A percentile compares a stretch with the other conserved stretches of the same genome.
Conservation (phyloP, 30 jellyfish, hydroid and myxozoan genomes). For the Turritopsis dohrnii region DNA sequence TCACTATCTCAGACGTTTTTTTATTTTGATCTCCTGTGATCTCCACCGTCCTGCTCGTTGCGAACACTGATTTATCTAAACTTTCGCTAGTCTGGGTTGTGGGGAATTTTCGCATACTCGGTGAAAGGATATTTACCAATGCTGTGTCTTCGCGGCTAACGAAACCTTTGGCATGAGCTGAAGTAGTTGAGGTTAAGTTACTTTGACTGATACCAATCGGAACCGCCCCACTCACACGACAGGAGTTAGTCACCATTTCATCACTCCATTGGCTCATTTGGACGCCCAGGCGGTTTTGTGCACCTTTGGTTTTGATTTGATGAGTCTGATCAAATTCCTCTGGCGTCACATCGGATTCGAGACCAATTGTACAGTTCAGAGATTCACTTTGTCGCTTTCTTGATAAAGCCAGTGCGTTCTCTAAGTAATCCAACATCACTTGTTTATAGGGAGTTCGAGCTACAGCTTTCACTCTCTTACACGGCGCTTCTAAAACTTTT, state of each 20-base stretch:
- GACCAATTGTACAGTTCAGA: constrained; percentile 6
- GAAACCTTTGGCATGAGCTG: neutral
- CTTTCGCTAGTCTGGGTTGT: neutral
- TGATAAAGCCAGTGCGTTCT: constrained; percentile 3
- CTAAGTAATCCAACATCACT: constrained; percentile 5
- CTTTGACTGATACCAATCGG: neutral
- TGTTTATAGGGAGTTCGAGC: constrained; percentile 24
- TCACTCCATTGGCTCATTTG: neutral
- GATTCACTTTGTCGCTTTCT: neutral
- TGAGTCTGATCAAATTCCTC: neutral
- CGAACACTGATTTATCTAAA: neutral
- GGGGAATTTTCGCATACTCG: constrained; percentile 10
- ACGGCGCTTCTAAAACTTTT: constrained; percentile 3
- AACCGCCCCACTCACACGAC: neutral
- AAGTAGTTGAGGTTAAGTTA: neutral
- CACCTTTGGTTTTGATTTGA: neutral
- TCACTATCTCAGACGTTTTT: neutral
- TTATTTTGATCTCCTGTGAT: neutral
- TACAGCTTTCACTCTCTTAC: constrained; percentile 3
- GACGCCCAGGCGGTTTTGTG: neutral
- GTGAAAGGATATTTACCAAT: neutral
- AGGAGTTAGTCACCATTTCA: neutral
- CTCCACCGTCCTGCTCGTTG: neutral
- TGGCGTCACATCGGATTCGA: neutral
- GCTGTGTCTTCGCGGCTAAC: neutral